phyloP scores from a whole-genome alignment of 1,140 invertebrate genomes.

The Papilio polyxenes region DNA sequence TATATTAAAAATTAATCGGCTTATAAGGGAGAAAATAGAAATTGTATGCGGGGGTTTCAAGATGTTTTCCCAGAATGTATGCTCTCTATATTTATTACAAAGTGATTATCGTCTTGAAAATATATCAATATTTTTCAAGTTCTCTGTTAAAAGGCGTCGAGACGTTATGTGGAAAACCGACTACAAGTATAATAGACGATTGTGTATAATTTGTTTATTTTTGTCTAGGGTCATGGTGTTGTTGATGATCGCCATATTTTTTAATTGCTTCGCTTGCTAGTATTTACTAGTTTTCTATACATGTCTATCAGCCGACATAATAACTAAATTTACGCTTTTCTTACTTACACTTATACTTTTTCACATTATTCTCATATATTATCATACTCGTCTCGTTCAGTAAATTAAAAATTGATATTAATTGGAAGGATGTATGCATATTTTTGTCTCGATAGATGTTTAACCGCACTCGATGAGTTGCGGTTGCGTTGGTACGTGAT shows the following conservation, averaged over 20 bases:
- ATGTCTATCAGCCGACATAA: too few species aligned
- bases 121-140: not conserved
- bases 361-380: too few species aligned
- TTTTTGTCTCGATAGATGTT: not conserved
- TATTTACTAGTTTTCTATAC: too few species aligned
- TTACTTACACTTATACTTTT: too few species aligned
- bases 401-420: too few species aligned
- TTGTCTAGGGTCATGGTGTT: not conserved
- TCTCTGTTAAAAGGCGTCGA: not conserved
- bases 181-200: not conserved
- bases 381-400: too few species aligned
- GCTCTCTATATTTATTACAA: not conserved
- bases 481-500: not conserved
- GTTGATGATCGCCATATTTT: too few species aligned
- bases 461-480: not conserved
- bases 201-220: not conserved
- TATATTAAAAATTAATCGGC: not conserved
- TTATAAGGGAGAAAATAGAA: not conserved
- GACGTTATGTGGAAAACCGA: not conserved
- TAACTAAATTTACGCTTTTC: too few species aligned
- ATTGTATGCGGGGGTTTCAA: not conserved
- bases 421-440: not conserved
- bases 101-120: not conserved
- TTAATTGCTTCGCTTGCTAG: too few species aligned
- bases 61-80: not conserved